Conservation (phyloP, 2,888 invertebrate genomes). For the Mimachlamys varia region DNA sequence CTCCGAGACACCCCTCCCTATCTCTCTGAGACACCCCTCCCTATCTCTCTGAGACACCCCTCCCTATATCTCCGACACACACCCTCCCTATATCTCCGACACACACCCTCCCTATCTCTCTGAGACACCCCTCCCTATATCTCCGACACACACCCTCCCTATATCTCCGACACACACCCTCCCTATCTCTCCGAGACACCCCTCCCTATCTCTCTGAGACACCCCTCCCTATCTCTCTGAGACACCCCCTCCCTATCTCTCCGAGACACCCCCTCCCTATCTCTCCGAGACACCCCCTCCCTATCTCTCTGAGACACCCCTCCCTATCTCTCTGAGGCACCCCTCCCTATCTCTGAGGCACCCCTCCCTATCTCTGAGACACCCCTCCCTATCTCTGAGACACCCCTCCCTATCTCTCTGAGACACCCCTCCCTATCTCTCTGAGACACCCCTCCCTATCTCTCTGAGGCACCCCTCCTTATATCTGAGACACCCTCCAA, state of each 20-base stretch:
- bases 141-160: too few species aligned
- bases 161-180: conserved; percentile 3
- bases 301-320: not conserved
- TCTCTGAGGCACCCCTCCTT: too few species aligned
- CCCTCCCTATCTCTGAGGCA: not conserved
- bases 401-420: not conserved
- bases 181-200: not conserved
- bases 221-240: not conserved
- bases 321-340: not conserved
- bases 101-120: not conserved
- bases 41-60: too few species aligned
- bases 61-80: too few species aligned
- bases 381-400: not conserved
- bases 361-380: not conserved
- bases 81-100: too few species aligned
- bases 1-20: too few species aligned
- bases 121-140: too few species aligned
- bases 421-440: too few species aligned
- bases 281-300: too few species aligned
- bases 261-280: not conserved
- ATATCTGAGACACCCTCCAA: too few species aligned
- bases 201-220: not conserved
- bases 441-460: not conserved
- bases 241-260: too few species aligned
- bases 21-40: conserved; percentile 6